Evolutionary conservation across 2,888 invertebrate species (phyloP).

Genomic region (Ichneumoninae sp.): DNA sequence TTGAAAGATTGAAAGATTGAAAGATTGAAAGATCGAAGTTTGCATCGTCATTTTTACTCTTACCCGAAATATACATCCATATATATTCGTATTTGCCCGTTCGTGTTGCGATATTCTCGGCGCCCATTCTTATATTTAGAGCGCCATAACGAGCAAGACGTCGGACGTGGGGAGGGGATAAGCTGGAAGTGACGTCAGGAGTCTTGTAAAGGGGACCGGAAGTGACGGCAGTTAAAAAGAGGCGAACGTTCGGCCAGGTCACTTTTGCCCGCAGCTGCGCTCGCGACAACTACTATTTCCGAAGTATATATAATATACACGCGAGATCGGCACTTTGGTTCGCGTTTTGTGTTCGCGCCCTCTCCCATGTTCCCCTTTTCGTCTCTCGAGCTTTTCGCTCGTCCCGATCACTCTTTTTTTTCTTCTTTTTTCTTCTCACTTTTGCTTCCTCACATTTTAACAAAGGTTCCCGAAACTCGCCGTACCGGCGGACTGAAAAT

Average conservation of each 20-base stretch:
- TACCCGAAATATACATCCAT: neutral
- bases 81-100: slow-evolving; percentile 12
- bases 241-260: slow-evolving; percentile 56
- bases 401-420: neutral
- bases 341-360: slow-evolving; percentile 2
- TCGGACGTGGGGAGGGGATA: slow-evolving; percentile 19
- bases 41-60: neutral
- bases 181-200: slow-evolving; percentile 71
- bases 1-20: no score
- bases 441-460: neutral
- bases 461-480: neutral
- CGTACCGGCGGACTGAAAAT: neutral
- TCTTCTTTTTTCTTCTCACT: neutral
- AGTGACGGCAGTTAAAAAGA: slow-evolving; percentile 74
- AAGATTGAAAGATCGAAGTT: neutral
- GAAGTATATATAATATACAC: slow-evolving; percentile 52
- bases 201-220: slow-evolving; percentile 72
- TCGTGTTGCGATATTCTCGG: slow-evolving; percentile 8
- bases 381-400: neutral
- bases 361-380: neutral
- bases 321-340: slow-evolving; percentile 22
- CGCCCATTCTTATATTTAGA: slow-evolving; percentile 44
- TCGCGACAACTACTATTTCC: slow-evolving; percentile 72
- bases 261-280: slow-evolving; percentile 72
- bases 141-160: slow-evolving; percentile 8